Percentiles rank a stretch among this genome's conserved stretches.
Conservation (phyloP, 2,888 invertebrate genomes). For the Cynaeus angustus region DNA sequence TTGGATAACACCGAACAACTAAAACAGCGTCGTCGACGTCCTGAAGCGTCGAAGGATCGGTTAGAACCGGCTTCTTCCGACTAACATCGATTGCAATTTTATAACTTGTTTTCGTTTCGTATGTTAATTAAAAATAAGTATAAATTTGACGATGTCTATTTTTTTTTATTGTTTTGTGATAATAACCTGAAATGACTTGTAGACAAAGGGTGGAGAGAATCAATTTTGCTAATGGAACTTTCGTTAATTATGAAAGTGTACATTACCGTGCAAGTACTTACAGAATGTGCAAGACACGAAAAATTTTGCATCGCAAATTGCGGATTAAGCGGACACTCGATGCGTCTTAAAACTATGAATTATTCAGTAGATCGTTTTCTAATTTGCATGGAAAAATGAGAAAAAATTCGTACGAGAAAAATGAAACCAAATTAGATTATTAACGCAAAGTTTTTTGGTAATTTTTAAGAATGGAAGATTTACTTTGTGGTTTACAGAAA, state of each 20-base stretch:
- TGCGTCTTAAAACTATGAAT: conserved; percentile 35
- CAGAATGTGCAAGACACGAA: conserved; percentile 6
- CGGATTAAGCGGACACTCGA: conserved; percentile 15
- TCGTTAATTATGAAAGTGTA: conserved; percentile 10
- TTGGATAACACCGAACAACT: conserved; percentile 45
- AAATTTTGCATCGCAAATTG: conserved; percentile 30
- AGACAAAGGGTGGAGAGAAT: not conserved
- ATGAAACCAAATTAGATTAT: no score
- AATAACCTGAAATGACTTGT: not conserved
- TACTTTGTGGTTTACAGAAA: no score
- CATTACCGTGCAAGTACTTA: conserved; percentile 1
- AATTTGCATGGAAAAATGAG: conserved; percentile 30
- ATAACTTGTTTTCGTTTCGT: no score
- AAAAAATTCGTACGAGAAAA: no score
- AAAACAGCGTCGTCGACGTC: conserved; percentile 48
- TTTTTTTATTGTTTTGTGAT: no score
- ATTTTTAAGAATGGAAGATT: no score
- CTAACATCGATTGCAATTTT: conserved; percentile 1
- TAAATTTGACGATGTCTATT: no score
- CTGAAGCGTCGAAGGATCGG: conserved; percentile 50
- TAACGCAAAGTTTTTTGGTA: no score
- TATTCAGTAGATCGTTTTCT: conserved; percentile 34
- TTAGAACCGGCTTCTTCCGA: conserved; percentile 40
- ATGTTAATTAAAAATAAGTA: no score
- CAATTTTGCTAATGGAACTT: conserved; percentile 13